phyloP scores from a whole-genome alignment of 53 echinoderm and acorn worm genomes.

The Astropecten irregularis region DNA sequence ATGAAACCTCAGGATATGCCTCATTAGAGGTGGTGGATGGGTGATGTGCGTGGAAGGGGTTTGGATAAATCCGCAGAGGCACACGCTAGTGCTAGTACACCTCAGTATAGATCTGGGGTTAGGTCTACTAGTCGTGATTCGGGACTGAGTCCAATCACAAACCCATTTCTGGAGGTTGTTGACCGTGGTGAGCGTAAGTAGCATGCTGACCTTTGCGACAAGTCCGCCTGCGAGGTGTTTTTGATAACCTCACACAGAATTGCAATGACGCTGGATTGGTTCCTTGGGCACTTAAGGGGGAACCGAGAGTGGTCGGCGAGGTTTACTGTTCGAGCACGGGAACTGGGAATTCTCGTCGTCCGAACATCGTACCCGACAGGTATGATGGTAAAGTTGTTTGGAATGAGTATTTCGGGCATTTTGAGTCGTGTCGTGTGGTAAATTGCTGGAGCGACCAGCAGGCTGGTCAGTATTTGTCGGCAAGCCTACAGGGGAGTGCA shows the following conservation, averaged over 20 bases:
- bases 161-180: not conserved
- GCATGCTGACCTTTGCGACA: not conserved
- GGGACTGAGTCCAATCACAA: not conserved
- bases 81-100: not conserved
- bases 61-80: not conserved
- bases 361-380: not conserved
- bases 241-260: not conserved
- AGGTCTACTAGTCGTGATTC: not conserved
- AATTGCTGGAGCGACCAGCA: slow-evolving; percentile 2
- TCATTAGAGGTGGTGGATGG: not conserved
- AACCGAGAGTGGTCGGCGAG: not conserved
- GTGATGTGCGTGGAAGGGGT: not conserved
- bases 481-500: not conserved
- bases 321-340: not conserved
- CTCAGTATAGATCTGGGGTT: not conserved
- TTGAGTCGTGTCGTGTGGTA: not conserved
- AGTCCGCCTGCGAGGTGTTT: not conserved
- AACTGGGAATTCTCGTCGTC: not conserved
- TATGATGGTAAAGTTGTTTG: slow-evolving; percentile 1
- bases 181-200: not conserved
- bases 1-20: not conserved
- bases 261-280: not conserved
- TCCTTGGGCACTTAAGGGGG: too few relatives aligned
- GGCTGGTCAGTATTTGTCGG: not conserved
- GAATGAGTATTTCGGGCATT: not conserved